Base-by-base conservation (phyloP, 37 sponge, comb jelly and placozoan genomes). In the Eunapius fragilis region DNA sequence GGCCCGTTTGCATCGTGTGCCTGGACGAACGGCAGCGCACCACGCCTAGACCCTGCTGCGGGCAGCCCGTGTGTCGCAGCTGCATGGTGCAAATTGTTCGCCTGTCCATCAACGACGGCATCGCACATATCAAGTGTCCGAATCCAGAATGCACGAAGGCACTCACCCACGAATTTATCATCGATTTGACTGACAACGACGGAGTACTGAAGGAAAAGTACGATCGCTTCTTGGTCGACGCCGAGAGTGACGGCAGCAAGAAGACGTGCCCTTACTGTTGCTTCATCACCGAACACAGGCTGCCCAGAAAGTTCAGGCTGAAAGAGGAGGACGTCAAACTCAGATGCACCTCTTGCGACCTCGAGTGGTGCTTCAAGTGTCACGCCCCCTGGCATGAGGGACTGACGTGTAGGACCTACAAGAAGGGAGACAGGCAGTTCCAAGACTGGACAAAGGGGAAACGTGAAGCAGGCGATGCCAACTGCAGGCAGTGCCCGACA, bases 321-420 rank as follows among this genome's bases (percentile, higher is more conserved):
- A 70, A 68, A 26, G 89, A 88, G 45, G 72, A 71, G n/a, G 86
- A 89, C 31, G n/a, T 89, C 25, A 80, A 87, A 31, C 79, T 95
- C 83, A 87, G 69, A 10, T 95, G 96, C 70, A 41, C 9, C 2
- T 48, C 37, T 11, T 95, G 96, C 75, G 19, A n/a, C 34, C 45
- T 70, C 6, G 86, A 85, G n/a, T 95, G 96, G 96, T 95, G 96
- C 81, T 95, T 90, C 70, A 4, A 24, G 7, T 95, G 96, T 78
- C 88, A 95, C n/a, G 93, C 96, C 14, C 96, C 96, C 17, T 95
- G 96, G 96, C 96, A 95, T 32, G 48, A 37, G 19, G 88, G 70
- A 28, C 30, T 85, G 27, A 28, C 88, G 14, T 95, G 96, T 80
- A 88, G 76, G 47, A 28, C 85, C 31, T 78, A 72, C 72, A 68